A percentile compares a stretch with the other conserved stretches of the same genome.
These are phyloP conservation scores for Calliopsis andreniformis DNA, from an alignment of 1,140 invertebrate genomes.

Conservation along the genomic window DNA sequence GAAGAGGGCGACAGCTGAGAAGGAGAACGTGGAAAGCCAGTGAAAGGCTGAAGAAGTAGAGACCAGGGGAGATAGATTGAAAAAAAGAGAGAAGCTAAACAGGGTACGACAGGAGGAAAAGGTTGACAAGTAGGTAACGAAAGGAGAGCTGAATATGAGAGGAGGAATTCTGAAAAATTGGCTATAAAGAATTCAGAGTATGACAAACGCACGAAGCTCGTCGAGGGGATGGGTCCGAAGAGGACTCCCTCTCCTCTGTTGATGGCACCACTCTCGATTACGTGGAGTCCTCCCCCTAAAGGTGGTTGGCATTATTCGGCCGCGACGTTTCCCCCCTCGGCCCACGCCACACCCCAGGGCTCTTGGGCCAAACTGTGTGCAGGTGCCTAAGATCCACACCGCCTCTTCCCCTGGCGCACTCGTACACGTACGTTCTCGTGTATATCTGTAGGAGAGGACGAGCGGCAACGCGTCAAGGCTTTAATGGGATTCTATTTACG, in stretches of 20 bases:
- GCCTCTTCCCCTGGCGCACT: neutral
- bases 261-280: constrained; percentile 37
- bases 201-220: no score
- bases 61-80: constrained; percentile 43
- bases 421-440: constrained; percentile 21
- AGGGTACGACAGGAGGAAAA: constrained; percentile 1
- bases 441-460: constrained; percentile 52
- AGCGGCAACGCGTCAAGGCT: constrained; percentile 72
- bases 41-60: constrained; percentile 39
- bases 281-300: constrained; percentile 3
- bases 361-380: constrained; percentile 14
- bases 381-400: constrained; percentile 34
- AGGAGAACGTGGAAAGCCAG: constrained; percentile 1
- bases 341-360: neutral
- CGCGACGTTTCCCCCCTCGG: constrained; percentile 45
- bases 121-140: neutral
- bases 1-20: neutral
- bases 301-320: constrained; percentile 36
- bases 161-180: neutral
- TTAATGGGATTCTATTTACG: constrained; percentile 81
- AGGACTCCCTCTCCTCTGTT: constrained; percentile 24
- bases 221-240: neutral
- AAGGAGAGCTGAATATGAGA: neutral
- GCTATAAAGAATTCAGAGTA: no score
- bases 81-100: constrained; percentile 32